Conservation (phyloP, 1,140 invertebrate species). For the Oreohelix idahoensis region DNA sequence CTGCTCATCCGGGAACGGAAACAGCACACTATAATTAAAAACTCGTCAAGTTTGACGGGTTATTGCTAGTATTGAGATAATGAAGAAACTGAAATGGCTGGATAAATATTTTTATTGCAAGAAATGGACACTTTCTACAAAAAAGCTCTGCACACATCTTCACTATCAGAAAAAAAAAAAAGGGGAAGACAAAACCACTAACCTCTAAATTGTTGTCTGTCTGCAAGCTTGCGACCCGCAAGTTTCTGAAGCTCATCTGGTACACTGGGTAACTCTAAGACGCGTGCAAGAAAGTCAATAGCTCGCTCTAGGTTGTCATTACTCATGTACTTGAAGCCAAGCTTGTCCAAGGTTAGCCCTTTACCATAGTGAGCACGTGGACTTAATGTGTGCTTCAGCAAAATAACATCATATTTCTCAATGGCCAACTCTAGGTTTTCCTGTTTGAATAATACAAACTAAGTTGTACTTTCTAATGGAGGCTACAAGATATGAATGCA, state of each 20-base stretch:
- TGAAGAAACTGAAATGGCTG: no score
- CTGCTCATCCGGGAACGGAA: no score
- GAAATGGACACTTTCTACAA: no score
- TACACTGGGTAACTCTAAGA: constrained; percentile 77
- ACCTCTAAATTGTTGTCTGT: constrained; percentile 87
- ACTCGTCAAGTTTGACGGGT: no score
- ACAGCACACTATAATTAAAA: no score
- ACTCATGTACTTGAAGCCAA: constrained; percentile 80
- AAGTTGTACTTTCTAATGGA: no score
- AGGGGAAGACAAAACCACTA: no score
- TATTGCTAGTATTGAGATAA: no score
- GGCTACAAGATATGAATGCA: no score
- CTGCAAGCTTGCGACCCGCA: constrained; percentile 80
- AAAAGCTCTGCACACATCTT: no score
- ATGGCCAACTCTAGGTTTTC: constrained; percentile 59
- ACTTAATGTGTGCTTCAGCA: constrained; percentile 76
- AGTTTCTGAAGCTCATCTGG: constrained; percentile 77
- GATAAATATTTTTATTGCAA: no score
- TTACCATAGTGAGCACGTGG: constrained; percentile 79
- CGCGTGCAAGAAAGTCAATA: constrained; percentile 78
- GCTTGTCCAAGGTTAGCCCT: constrained; percentile 78
- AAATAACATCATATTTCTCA: constrained; percentile 73
- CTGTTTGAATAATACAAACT: constrained; percentile 42
- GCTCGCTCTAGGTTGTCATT: constrained; percentile 81
- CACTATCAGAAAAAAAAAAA: no score